A percentile compares a stretch with the other conserved stretches of the same genome.
phyloP scores from a whole-genome alignment of 2,113 vertebrate species.

The Struthidea cinerea region DNA sequence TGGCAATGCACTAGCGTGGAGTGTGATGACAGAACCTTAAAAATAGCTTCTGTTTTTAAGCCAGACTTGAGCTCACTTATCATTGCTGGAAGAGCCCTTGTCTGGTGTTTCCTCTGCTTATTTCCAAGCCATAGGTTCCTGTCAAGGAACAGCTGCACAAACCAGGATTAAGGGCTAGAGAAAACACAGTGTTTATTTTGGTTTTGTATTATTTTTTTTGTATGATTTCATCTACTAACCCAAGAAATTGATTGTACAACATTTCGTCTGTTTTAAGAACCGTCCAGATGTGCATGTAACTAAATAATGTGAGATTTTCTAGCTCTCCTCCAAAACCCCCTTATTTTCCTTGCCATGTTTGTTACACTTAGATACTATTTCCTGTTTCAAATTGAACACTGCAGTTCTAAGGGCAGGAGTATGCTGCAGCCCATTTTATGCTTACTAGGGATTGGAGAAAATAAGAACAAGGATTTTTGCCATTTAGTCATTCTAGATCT shows the following conservation, averaged over 20 bases:
- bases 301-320: neutral
- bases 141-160: neutral
- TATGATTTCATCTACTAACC: neutral
- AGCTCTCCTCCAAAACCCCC: neutral
- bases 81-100: neutral
- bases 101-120: neutral
- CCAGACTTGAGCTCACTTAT: neutral
- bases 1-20: neutral
- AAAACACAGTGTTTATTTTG: neutral
- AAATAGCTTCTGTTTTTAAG: neutral
- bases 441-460: neutral
- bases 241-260: neutral
- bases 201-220: neutral
- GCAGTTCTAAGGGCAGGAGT: neutral
- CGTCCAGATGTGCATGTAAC: neutral
- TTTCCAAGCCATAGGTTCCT: neutral
- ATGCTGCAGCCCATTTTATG: neutral
- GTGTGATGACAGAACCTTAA: neutral
- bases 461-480: neutral
- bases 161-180: neutral
- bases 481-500: neutral
- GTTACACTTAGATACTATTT: neutral
- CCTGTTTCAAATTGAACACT: neutral
- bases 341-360: neutral
- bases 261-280: neutral